Base-by-base conservation (phyloP, 2,888 invertebrate species). In the Poecilus cupreus region DNA sequence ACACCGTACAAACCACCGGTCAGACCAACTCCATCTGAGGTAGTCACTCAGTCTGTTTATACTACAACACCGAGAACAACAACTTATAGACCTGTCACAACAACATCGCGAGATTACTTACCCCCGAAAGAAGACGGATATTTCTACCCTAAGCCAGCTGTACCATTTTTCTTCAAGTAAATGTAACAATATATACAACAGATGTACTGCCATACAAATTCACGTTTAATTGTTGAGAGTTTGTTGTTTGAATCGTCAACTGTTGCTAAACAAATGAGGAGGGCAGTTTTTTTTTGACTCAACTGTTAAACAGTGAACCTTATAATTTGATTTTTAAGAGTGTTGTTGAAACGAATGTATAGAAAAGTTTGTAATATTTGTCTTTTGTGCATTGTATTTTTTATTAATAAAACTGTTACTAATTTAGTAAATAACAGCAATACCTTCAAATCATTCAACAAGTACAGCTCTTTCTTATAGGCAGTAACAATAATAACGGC, bases 101-200 rank as follows among this genome's bases (percentile, higher is more conserved):
- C 81, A 2, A 60, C 81, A 10, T 75, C 81, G 2, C n/a, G 75
- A 11, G 75, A 24, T 18, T 81, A 81, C 32, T 26, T 81, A n/a
- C 81, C 81, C 5, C 81, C 81, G 16, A 64, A 64, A 49, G 75
- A 60, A 32, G 81, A 81, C 18, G 81, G 81, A 11, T 81, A 81
- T 20, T 81, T 75, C 22, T 81, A 81, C 18, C 81, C 81, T 6
- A 81, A 81, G 32, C 81, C 81, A 20, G 49, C 26, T 20, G 49
- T 81, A 32, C 74, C 81, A 1, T 81, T 81, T 24, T n/a, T 39
- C 13, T 81, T 81, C 26, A 64, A 81, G 18, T 24, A 75, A 64
- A 6, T 32, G n/a, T 8, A 32, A 32, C 8, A 6, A 8, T 32
- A 6, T 6, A 3, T 32, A 32, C 6, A 3, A 32, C n/a, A 32